Conservation (phyloP, 2,797 vertebrate genomes). For the Nyctalus aviator region DNA sequence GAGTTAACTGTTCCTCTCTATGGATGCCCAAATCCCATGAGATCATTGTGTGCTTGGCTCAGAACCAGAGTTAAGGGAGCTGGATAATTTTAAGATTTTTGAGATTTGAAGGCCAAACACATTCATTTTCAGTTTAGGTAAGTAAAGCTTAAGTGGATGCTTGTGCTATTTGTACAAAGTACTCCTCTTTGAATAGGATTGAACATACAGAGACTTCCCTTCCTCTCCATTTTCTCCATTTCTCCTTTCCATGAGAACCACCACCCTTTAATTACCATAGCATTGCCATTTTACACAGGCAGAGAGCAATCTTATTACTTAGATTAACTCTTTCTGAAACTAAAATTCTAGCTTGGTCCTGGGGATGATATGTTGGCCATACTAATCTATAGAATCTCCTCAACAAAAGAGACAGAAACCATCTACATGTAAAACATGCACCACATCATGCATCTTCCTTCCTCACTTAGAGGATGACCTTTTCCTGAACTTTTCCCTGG, state of each 20-base stretch:
- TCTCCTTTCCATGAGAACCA: not conserved
- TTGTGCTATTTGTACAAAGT: not conserved
- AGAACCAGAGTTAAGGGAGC: not conserved
- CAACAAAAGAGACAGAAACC: not conserved
- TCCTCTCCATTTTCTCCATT: not conserved
- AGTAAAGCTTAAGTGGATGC: not conserved
- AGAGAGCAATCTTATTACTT: not conserved
- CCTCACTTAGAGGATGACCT: not conserved
- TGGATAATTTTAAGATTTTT: not conserved
- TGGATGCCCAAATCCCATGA: not conserved
- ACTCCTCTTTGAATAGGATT: not conserved
- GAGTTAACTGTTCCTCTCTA: not conserved
- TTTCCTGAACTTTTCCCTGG: not conserved
- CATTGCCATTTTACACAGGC: not conserved
- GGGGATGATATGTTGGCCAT: not conserved
- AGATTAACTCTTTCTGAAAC: not conserved
- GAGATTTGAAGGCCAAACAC: not conserved
- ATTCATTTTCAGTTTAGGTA: not conserved
- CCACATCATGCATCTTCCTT: not conserved
- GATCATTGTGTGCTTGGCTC: not conserved
- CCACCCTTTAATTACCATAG: not conserved
- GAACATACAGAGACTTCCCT: not conserved
- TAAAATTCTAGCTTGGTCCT: not conserved
- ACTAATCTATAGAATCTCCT: not conserved
- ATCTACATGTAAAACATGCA: not conserved